Evolutionary conservation across 2,797 vertebrate species (phyloP).

Genomic region (Crypturellus tataupa): DNA sequence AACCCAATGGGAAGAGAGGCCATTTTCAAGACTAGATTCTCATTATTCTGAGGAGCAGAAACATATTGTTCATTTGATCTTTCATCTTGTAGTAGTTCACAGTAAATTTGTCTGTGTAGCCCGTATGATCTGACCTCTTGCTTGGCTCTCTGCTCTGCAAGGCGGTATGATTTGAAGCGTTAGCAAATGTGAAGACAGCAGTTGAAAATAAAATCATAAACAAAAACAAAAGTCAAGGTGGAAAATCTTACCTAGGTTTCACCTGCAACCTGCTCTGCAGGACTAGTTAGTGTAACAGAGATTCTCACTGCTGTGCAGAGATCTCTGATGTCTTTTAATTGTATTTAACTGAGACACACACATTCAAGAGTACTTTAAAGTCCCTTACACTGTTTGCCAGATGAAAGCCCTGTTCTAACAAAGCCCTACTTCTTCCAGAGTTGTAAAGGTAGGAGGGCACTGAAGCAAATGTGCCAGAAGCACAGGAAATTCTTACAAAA

Average conservation of each 20-base stretch:
- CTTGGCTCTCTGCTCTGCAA: not conserved
- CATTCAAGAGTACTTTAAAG: not conserved
- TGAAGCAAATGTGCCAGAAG: not conserved
- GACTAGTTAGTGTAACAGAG: not conserved
- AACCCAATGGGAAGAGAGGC: not conserved
- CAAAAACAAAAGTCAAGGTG: not conserved
- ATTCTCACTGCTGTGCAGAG: not conserved
- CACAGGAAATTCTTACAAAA: not conserved
- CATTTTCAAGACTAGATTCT: not conserved
- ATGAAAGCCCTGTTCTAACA: not conserved
- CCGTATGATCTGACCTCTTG: not conserved
- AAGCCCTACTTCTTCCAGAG: not conserved
- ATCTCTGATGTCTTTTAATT: not conserved
- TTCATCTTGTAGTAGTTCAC: not conserved
- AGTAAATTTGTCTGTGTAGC: not conserved
- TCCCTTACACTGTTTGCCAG: not conserved
- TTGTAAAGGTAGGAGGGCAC: not conserved
- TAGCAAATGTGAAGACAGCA: not conserved
- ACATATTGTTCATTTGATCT: accelerated
- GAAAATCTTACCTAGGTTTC: not conserved
- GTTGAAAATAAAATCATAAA: not conserved
- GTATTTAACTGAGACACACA: not conserved
- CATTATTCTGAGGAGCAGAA: not conserved
- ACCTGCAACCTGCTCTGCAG: not conserved
- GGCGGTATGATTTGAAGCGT: not conserved